Evolutionary conservation across 2,113 vertebrate species (phyloP).

Genomic region (Thamnophis sirtalis): DNA sequence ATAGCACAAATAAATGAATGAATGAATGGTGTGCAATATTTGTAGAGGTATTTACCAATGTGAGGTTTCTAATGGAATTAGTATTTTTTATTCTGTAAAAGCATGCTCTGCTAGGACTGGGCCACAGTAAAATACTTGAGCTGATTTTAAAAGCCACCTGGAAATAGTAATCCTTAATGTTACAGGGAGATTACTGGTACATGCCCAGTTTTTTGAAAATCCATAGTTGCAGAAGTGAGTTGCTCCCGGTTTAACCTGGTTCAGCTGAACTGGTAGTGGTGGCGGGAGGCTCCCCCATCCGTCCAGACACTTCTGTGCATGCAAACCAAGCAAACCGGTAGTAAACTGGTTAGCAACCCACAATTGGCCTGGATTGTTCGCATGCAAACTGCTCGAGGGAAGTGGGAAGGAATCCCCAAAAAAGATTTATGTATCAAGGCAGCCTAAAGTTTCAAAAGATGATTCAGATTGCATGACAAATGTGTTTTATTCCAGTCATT

Average conservation of each 20-base stretch:
- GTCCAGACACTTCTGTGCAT: too few species aligned
- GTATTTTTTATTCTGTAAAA: neutral
- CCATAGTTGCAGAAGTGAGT: neutral
- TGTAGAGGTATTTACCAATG: neutral
- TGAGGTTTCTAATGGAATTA: neutral
- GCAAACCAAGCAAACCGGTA: too few species aligned
- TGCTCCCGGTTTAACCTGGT: too few species aligned
- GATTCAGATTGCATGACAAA: neutral
- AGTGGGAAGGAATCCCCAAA: neutral
- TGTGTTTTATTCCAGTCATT: neutral
- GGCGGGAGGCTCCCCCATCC: too few species aligned
- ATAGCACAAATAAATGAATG: neutral
- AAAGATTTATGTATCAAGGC: neutral
- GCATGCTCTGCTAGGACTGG: neutral
- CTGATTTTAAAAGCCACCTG: neutral
- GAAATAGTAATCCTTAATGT: neutral
- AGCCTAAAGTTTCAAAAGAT: neutral
- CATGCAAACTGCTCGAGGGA: neutral
- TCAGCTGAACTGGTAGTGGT: too few species aligned
- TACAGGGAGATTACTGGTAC: neutral
- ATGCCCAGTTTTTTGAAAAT: neutral
- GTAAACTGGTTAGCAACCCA: too few species aligned
- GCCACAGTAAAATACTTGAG: neutral
- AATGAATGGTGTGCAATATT: neutral
- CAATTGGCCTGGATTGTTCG: neutral